A percentile compares a stretch with the other conserved stretches of the same genome.
Conservation (phyloP, 64 coral and sea anemone species). For the Montipora sp. region DNA sequence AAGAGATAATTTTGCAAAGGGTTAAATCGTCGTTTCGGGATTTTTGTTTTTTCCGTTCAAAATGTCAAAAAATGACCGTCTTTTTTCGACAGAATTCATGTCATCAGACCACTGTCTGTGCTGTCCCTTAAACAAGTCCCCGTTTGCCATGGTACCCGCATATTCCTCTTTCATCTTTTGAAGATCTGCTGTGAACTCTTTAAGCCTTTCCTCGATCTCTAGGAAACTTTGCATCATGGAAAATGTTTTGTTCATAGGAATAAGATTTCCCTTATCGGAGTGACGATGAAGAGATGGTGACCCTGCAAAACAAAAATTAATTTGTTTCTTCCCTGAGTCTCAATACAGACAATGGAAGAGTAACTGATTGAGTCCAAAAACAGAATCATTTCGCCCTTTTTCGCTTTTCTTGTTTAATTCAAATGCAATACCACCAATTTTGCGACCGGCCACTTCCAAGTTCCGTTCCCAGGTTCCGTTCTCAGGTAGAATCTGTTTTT, state of each 20-base stretch:
- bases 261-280: conserved; percentile 5
- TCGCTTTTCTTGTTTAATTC: no score
- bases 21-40: background rate
- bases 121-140: background rate
- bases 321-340: background rate
- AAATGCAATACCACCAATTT: no score
- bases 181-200: conserved; percentile 22
- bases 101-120: background rate
- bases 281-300: no score
- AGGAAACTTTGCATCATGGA: conserved; percentile 33
- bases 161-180: conserved; percentile 22
- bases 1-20: background rate
- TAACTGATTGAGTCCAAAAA: no score
- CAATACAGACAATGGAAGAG: background rate
- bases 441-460: no score
- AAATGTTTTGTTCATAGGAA: conserved; percentile 6
- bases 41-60: conserved; percentile 21
- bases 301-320: background rate
- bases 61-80: background rate
- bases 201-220: conserved; percentile 18
- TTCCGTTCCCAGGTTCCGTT: no score
- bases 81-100: background rate
- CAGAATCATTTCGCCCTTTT: no score
- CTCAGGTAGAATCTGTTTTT: no score
- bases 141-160: background rate